Evolutionary conservation across 2,888 invertebrate genomes (phyloP).

Genomic region (Polydrusus pterygomalis): DNA sequence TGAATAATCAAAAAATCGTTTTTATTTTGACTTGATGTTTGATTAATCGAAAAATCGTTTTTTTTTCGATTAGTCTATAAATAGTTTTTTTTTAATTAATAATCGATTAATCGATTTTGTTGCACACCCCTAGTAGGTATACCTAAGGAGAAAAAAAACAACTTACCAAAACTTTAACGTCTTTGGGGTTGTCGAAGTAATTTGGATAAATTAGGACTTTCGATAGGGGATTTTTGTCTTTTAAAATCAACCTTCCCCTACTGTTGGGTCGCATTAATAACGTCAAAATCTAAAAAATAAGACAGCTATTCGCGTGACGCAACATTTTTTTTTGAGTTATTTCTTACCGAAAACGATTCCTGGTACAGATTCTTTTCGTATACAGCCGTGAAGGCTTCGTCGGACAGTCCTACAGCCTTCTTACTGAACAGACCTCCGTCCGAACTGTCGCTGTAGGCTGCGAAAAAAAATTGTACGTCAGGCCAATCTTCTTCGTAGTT

Average conservation of each 20-base stretch:
- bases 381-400: slow-evolving; percentile 80
- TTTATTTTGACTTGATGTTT: too few relatives aligned
- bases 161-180: slow-evolving; percentile 82
- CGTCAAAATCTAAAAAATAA: slow-evolving; percentile 50
- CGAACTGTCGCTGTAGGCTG: slow-evolving; percentile 82
- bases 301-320: not conserved
- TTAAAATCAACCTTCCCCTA: slow-evolving; percentile 80
- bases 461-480: slow-evolving; percentile 85
- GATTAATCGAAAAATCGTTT: too few relatives aligned
- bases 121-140: too few relatives aligned
- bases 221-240: slow-evolving; percentile 80
- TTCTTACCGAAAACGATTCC: slow-evolving; percentile 61
- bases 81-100: too few relatives aligned
- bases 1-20: too few relatives aligned
- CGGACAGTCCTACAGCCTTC: slow-evolving; percentile 79
- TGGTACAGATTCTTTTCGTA: slow-evolving; percentile 81
- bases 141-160: slow-evolving; percentile 10
- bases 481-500: slow-evolving; percentile 82
- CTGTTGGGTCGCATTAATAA: slow-evolving; percentile 83
- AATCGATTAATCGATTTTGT: too few relatives aligned
- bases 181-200: slow-evolving; percentile 84
- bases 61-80: too few relatives aligned
- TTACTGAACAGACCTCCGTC: slow-evolving; percentile 87
- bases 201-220: slow-evolving; percentile 92
- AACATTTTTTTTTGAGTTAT: not conserved